Evolutionary conservation across 1,140 invertebrate species (phyloP).

Genomic region (Drosophila parabipectinata): DNA sequence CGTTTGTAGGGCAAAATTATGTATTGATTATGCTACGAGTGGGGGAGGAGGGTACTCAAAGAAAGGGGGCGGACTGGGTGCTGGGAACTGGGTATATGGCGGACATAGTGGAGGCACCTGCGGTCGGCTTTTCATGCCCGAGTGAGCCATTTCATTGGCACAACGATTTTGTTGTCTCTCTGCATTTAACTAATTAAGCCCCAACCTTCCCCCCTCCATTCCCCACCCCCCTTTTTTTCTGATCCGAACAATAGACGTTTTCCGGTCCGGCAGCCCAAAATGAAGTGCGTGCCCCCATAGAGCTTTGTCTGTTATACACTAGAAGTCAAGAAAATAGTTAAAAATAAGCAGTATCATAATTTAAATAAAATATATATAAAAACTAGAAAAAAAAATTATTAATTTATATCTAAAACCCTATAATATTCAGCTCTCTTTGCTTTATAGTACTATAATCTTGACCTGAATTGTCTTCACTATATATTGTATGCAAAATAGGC

Average conservation of each 20-base stretch:
- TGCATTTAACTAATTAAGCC: slow-evolving; percentile 77
- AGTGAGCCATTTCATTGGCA: slow-evolving; percentile 74
- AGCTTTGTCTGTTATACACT: slow-evolving; percentile 47
- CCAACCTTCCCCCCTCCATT: not conserved
- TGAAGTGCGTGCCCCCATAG: slow-evolving; percentile 58
- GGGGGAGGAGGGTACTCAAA: not conserved
- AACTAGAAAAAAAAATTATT: not conserved
- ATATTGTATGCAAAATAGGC: slow-evolving; percentile 47
- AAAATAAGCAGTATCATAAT: not conserved
- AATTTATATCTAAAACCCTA: not conserved
- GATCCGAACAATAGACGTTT: slow-evolving; percentile 55
- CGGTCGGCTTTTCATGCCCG: slow-evolving; percentile 61
- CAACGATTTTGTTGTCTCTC: slow-evolving; percentile 71
- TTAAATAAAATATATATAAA: too few relatives aligned
- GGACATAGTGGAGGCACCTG: slow-evolving; percentile 13
- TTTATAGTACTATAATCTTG: not conserved
- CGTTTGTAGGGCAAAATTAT: slow-evolving; percentile 82
- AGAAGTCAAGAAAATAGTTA: not conserved
- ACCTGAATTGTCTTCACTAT: not conserved
- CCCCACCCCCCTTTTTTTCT: too few relatives aligned
- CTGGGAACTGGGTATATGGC: not conserved
- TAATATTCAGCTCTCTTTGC: not conserved
- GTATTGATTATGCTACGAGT: slow-evolving; percentile 73
- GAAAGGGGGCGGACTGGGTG: not conserved
- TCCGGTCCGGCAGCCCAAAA: slow-evolving; percentile 65